Base-by-base conservation (phyloP, 2,113 vertebrate species). In the Psophia crepitans region DNA sequence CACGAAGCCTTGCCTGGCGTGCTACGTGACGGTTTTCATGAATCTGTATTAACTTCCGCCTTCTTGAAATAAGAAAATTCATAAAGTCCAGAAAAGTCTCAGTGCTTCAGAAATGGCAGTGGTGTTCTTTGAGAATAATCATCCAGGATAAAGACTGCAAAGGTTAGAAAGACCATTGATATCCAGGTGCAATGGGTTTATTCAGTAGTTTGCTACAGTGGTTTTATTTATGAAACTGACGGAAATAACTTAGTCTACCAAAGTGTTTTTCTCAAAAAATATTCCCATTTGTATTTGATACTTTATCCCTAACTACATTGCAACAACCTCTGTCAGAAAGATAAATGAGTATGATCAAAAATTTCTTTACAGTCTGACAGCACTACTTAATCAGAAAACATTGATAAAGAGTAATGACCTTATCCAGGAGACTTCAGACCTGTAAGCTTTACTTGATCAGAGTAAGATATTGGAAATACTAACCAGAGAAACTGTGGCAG, bases 351-450 rank as follows among this genome's bases (percentile, higher is more conserved):
- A 58, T 66, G 57, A 82, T 51, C 81, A 84, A 93, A 94, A 91
- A 87, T 89, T 60, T 90, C 94, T 80, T 82, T 93, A 48, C 44
- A 32, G 78, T 54, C 87, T 93, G 96, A 95, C 92, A 94, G 94
- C 65, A 57, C 79, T 76, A 64, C 82, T 95, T 95, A 85, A 85
- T 96, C 94, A 96, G 89, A 85, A 85, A 80, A 24, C 82, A 41
- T 24, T 85, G 87, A 79, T 93, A 84, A 75, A 82, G 74, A 87
- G 43, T 87, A 89, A 87, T 79, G 69, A 53, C 65, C 57, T 74
- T 57, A 79, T 73, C 74, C 70, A 86, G 70, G 60, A 90, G 92
- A 68, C 88, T 51, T 66, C 61, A 53, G 70, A 60, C 46, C 69
- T 60, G 41, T 60, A 61, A 93, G 79, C 73, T 85, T 66, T 48